Evolutionary conservation across 2,113 vertebrate species (phyloP).

Genomic region (Gasterosteus aculeatus): DNA sequence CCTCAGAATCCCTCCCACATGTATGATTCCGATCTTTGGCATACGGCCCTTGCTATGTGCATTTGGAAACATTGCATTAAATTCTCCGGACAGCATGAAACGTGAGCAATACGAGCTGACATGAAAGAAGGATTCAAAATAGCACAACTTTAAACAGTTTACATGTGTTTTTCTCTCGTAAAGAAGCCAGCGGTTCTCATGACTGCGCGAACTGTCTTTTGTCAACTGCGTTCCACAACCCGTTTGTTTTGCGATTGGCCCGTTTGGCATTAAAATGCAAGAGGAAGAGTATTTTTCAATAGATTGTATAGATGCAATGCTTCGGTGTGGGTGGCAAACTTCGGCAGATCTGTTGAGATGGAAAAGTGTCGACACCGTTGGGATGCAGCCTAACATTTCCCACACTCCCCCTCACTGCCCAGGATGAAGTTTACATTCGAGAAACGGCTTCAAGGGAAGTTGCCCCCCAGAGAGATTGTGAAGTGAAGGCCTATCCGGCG

Average conservation of each 20-base stretch:
- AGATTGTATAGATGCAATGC: neutral
- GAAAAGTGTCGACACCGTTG: conserved; percentile 1
- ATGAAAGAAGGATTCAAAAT: too few relatives aligned
- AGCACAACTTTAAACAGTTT: neutral
- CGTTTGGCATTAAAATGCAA: neutral
- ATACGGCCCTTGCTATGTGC: neutral
- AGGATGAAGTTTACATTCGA: neutral
- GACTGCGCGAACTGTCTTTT: neutral
- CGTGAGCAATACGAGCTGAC: neutral
- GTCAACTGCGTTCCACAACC: neutral
- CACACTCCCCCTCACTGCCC: conserved; percentile 2
- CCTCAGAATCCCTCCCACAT: neutral
- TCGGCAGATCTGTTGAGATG: conserved; percentile 20
- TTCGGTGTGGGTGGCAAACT: conserved; percentile 19
- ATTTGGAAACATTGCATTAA: neutral
- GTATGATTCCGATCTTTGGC: neutral
- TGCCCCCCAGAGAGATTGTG: neutral
- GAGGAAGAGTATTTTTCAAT: neutral
- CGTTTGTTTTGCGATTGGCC: neutral
- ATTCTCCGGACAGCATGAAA: neutral
- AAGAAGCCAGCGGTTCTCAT: neutral
- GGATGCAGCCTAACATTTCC: conserved; percentile 6
- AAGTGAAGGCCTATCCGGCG: neutral
- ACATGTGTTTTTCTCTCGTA: too few relatives aligned
- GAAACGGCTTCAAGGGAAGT: conserved; percentile 1